These are phyloP conservation scores for Chlorodrepanis virens DNA, from an alignment of 2,113 vertebrate species.

Conservation along the genomic window DNA sequence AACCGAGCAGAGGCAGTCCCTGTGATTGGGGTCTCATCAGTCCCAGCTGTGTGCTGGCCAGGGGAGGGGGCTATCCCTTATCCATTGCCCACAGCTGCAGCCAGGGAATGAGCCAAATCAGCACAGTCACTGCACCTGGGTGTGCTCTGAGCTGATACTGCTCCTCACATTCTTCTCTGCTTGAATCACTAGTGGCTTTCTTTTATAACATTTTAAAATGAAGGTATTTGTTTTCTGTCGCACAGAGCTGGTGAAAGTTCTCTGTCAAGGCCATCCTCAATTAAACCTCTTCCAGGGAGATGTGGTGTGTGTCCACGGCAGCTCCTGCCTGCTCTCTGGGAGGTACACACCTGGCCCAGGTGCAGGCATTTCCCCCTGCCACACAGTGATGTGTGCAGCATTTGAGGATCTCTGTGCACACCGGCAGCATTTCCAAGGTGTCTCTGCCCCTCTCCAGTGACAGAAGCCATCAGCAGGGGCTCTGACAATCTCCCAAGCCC, in stretches of 20 bases:
- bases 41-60: neutral
- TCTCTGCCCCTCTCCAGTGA: accelerated
- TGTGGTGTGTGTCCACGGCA: neutral
- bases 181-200: neutral
- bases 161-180: neutral
- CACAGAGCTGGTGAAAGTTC: neutral
- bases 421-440: neutral
- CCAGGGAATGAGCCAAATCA: neutral
- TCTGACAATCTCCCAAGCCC: neutral
- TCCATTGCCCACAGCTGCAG: neutral
- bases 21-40: accelerated
- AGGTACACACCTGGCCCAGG: neutral
- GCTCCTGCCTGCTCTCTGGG: neutral
- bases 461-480: neutral
- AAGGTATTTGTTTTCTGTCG: neutral
- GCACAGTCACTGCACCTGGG: neutral
- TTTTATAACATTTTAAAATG: neutral
- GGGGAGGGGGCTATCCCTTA: neutral
- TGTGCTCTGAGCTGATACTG: neutral
- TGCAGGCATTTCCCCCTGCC: neutral
- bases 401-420: neutral
- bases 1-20: neutral
- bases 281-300: neutral
- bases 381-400: neutral
- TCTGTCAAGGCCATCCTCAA: neutral